A percentile compares a stretch with the other conserved stretches of the same genome.
Evolutionary conservation across 37 sponge, comb jelly and placozoan genomes (phyloP).

Genomic region (Aphrocallistes beatrix): DNA sequence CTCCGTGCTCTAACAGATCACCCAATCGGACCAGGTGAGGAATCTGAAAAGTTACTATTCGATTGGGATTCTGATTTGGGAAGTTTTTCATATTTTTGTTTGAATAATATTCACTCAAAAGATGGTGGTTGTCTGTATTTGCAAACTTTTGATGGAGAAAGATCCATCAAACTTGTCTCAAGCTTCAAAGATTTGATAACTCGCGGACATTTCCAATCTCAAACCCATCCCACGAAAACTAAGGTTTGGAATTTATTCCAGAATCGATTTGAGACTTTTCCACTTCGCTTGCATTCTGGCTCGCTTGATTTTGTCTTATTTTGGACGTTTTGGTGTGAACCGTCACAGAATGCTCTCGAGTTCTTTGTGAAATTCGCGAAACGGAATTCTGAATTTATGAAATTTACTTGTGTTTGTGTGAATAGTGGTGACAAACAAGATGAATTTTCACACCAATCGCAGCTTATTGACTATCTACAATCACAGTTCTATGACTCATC

Average conservation of each 20-base stretch:
- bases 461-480: neutral
- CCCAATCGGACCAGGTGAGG: neutral
- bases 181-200: neutral
- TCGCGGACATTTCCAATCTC: neutral
- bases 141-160: neutral
- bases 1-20: neutral
- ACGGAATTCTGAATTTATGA: neutral
- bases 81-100: neutral
- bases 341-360: neutral
- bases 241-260: neutral
- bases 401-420: neutral
- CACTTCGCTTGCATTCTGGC: neutral
- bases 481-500: neutral
- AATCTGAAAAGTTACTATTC: neutral
- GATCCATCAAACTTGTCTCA: neutral
- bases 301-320: neutral
- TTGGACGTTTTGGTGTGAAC: neutral
- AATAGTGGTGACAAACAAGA: neutral
- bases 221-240: neutral
- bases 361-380: neutral
- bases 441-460: neutral
- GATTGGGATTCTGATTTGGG: neutral
- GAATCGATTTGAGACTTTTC: neutral
- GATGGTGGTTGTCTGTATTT: neutral
- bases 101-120: neutral